These are phyloP conservation scores for Urophycis tenuis DNA, from an alignment of 2,797 vertebrate species.

Conservation along the genomic window DNA sequence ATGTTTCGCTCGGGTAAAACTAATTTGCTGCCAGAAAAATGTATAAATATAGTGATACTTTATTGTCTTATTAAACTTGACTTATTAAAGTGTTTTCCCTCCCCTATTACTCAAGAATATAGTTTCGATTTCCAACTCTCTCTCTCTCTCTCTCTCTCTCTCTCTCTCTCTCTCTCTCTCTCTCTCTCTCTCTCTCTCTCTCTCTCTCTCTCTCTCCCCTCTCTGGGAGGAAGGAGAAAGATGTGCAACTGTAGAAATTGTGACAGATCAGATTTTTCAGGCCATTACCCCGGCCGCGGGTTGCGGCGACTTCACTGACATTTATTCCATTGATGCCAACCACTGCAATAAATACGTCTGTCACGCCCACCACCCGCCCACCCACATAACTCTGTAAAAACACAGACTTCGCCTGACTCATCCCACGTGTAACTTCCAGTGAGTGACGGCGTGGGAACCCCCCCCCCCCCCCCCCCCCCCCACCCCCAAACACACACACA, in stretches of 20 bases:
- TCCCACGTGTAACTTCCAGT: background rate
- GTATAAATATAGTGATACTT: background rate
- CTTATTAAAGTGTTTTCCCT: background rate
- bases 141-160: background rate
- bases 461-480: too few relatives aligned
- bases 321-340: slow-evolving; percentile 25
- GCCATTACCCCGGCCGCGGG: slow-evolving; percentile 44
- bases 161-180: slow-evolving; percentile 4
- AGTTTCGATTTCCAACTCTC: background rate
- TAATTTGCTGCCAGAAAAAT: background rate
- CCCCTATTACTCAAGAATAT: background rate
- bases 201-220: background rate
- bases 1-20: background rate
- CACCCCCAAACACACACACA: too few relatives aligned
- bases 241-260: slow-evolving; percentile 47
- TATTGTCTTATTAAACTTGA: background rate
- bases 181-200: too few relatives aligned
- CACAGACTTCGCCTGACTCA: slow-evolving; percentile 1
- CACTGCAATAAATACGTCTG: slow-evolving; percentile 59
- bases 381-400: slow-evolving; percentile 20
- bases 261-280: slow-evolving; percentile 51
- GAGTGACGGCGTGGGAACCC: slow-evolving; percentile 26
- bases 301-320: slow-evolving; percentile 30
- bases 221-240: slow-evolving; percentile 41
- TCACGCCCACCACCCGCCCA: slow-evolving; percentile 38